Evolutionary conservation across 1,140 invertebrate species (phyloP), one percentile per base, ranked within the genome.

Genomic region (Cotesia typhae): DNA sequence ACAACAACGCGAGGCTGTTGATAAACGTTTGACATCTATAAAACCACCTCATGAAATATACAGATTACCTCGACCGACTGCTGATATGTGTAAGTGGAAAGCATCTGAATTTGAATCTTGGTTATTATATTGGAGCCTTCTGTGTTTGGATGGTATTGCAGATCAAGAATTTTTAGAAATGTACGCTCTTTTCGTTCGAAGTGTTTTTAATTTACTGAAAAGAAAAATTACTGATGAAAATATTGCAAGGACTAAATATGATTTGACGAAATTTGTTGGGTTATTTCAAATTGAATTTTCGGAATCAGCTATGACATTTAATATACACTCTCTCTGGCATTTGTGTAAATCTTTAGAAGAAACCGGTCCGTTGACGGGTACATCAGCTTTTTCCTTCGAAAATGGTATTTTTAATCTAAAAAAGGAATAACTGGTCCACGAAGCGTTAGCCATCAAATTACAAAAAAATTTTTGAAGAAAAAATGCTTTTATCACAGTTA

Each of bases 381-480:
- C 51, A 14, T 73, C 72, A 5, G 60, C 72, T 7, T 73, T 73
- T 37, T 36, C 57, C 35, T 73, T 68, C 52, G 57, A 73, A 57
- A 67, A 66, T 41, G 63, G 41, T 3, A 72, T 65, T 57, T 72
- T 65, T 41, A 14, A 66, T 38, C 41, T 37, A 3, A 72, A 72
- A 41, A 41, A 20, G 53, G 41, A n/a, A 20, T 72, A 4, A 72
- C 55, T 63, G 63, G 51, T 4, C 41, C 63, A 12, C 47, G 57
- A 38, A 63, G 71, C 3, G 64, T 67, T 20, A 17, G 37, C 28
- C 61, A 72, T 37, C 63, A 72, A 67, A 67, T 72, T 14, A 53
- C 36, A 4, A 72, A 65, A 14, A 60, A 47, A 47, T 41, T n/a
- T n/a, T 4, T n/a, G 3, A 55, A 55, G n/a, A 70, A 28, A 35